Evolutionary conservation across 2,113 vertebrate species (phyloP).

Genomic region (Psilopsiagon aymara): DNA sequence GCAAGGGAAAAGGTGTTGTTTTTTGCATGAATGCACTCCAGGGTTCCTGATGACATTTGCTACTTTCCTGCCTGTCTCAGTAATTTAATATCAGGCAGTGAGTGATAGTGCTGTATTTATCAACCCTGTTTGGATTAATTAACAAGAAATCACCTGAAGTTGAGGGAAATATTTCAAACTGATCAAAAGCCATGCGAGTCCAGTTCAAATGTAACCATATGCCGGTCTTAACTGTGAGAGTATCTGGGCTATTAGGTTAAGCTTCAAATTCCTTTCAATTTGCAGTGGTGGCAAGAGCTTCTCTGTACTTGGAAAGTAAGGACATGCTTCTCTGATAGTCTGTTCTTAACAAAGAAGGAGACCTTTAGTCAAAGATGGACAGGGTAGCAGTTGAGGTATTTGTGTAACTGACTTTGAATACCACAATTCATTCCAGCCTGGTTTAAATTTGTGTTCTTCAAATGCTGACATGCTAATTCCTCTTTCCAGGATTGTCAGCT

Average conservation of each 20-base stretch:
- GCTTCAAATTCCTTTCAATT: not conserved
- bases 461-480: not conserved
- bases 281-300: not conserved
- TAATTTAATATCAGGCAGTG: not conserved
- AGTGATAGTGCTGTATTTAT: not conserved
- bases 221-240: not conserved
- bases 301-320: not conserved
- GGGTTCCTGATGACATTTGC: not conserved
- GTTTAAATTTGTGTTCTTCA: not conserved
- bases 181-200: not conserved
- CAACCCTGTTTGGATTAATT: not conserved
- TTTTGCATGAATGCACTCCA: not conserved
- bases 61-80: not conserved
- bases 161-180: not conserved
- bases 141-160: not conserved
- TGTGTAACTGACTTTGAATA: not conserved
- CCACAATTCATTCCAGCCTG: not conserved
- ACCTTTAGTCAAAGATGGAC: not conserved
- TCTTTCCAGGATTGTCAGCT: not conserved
- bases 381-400: not conserved
- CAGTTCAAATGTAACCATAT: not conserved
- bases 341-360: not conserved
- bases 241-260: not conserved
- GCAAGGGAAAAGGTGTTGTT: not conserved
- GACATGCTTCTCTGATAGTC: not conserved